These are phyloP conservation scores for Thalassaphorura encarpata DNA, from an alignment of 1,140 invertebrate species.

Conservation along the genomic window DNA sequence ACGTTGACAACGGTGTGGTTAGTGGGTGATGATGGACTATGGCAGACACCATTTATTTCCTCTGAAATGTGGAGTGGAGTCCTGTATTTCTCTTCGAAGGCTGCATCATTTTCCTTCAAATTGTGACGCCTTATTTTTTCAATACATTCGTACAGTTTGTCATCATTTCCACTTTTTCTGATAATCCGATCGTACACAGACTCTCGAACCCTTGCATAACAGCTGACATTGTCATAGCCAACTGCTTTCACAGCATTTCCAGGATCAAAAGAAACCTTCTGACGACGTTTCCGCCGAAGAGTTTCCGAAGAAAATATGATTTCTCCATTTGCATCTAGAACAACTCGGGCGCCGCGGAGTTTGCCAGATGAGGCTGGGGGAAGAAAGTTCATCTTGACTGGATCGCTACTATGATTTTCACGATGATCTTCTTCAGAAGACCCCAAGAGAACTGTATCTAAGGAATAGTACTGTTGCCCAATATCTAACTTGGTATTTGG, in stretches of 20 bases:
- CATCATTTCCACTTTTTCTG: slow-evolving; percentile 15
- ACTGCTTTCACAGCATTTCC: slow-evolving; percentile 56
- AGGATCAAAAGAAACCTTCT: slow-evolving; percentile 67
- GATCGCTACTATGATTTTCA: slow-evolving; percentile 10
- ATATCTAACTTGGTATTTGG: slow-evolving; percentile 20
- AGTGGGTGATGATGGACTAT: not conserved
- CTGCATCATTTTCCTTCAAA: slow-evolving; percentile 27
- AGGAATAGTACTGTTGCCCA: slow-evolving; percentile 23
- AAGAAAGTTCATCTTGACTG: slow-evolving; percentile 10
- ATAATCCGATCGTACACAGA: slow-evolving; percentile 29
- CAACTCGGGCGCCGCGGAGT: slow-evolving; percentile 58
- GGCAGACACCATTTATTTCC: not conserved
- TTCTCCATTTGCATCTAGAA: slow-evolving; percentile 74
- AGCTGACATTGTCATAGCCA: slow-evolving; percentile 19
- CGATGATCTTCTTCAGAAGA: slow-evolving; percentile 28
- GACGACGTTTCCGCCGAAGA: slow-evolving; percentile 48
- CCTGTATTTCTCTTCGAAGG: slow-evolving; percentile 4
- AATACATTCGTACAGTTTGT: slow-evolving; percentile 33
- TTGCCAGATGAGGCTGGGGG: slow-evolving; percentile 10
- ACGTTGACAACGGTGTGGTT: slow-evolving; percentile 8
- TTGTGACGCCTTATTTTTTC: slow-evolving; percentile 30
- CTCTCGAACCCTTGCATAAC: slow-evolving; percentile 24
- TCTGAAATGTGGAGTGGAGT: not conserved
- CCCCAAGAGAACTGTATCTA: slow-evolving; percentile 31
- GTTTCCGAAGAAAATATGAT: slow-evolving; percentile 83